These are phyloP conservation scores for Drosophila aldrichi DNA, from an alignment of 2,888 invertebrate genomes.

Conservation along the genomic window DNA sequence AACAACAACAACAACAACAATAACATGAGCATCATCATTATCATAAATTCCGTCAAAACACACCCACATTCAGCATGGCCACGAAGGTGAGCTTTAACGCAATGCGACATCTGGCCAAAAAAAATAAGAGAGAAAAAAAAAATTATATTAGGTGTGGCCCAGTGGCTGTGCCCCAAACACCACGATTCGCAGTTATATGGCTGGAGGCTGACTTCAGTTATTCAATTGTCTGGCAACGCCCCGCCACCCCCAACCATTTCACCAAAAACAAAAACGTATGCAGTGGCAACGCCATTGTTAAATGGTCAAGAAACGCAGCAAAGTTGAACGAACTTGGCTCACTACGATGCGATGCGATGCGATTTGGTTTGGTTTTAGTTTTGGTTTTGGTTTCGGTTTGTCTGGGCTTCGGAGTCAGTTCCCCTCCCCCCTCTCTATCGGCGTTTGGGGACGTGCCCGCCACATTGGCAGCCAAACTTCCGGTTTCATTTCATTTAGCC, in stretches of 20 bases:
- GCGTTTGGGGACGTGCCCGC: conserved; percentile 47
- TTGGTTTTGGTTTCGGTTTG: conserved; percentile 11
- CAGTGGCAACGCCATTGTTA: conserved; percentile 50
- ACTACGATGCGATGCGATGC: conserved; percentile 18
- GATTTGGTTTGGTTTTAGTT: conserved; percentile 16
- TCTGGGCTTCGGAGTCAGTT: conserved; percentile 1
- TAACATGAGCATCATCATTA: conserved; percentile 32
- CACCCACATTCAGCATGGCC: conserved; percentile 43
- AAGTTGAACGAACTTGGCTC: conserved; percentile 51
- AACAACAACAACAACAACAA: conserved; percentile 10
- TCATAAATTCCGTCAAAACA: conserved; percentile 49
- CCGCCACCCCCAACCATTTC: background rate
- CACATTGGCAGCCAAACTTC: conserved; percentile 57
- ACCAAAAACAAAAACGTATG: background rate
- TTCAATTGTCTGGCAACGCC: conserved; percentile 34
- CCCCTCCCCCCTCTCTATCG: background rate
- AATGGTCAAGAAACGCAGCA: conserved; percentile 49
- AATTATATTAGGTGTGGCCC: conserved; percentile 53
- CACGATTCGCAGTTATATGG: conserved; percentile 23
- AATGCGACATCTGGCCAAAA: conserved; percentile 55
- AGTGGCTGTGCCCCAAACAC: conserved; percentile 15
- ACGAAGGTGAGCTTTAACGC: conserved; percentile 38
- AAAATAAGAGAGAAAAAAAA: conserved; percentile 8
- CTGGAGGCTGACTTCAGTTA: conserved; percentile 39
- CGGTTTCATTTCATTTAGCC: conserved; percentile 59